Percentiles rank a stretch among this genome's conserved stretches.
These are phyloP conservation scores for Pica pica DNA, from an alignment of 2,113 vertebrate species.

Conservation along the genomic window DNA sequence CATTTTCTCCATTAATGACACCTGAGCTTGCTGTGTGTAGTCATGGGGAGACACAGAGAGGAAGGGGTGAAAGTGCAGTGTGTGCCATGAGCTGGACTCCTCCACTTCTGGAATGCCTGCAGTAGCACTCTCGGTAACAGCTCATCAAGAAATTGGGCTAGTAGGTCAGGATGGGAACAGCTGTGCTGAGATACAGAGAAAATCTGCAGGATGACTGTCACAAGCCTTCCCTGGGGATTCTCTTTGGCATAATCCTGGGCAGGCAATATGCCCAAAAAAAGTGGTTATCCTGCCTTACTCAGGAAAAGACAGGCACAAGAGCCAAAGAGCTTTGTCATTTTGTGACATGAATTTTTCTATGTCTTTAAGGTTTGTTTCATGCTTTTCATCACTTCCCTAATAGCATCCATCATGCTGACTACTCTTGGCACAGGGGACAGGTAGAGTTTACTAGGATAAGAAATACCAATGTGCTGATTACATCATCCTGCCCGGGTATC, in stretches of 20 bases:
- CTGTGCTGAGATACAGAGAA: background rate
- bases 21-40: background rate
- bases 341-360: background rate
- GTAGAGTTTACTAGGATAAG: background rate
- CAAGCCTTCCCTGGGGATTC: background rate
- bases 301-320: background rate
- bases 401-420: background rate
- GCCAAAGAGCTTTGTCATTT: background rate
- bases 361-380: background rate
- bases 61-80: background rate
- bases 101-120: background rate
- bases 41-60: background rate
- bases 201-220: background rate
- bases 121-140: background rate
- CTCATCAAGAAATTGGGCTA: background rate
- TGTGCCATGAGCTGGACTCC: background rate
- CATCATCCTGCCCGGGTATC: background rate
- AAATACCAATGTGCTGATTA: background rate
- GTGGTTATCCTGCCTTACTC: background rate
- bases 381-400: background rate
- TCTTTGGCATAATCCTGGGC: background rate
- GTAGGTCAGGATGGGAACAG: conserved; percentile 29
- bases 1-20: background rate
- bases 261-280: background rate
- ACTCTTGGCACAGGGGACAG: background rate